These are phyloP conservation scores for Ormyrus labotus DNA, from an alignment of 2,888 invertebrate genomes.

Conservation along the genomic window DNA sequence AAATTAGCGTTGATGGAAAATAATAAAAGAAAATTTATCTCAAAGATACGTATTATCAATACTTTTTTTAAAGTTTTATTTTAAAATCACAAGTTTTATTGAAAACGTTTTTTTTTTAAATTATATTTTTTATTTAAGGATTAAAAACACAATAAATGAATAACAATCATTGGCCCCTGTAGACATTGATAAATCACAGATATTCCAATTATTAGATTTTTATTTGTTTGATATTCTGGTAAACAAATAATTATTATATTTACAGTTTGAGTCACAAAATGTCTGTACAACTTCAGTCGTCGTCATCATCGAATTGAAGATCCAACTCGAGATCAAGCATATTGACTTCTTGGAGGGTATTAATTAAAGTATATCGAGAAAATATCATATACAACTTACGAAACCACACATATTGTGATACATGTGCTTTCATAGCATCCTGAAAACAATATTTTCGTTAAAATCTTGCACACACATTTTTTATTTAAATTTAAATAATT, in stretches of 20 bases:
- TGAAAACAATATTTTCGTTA: constrained; percentile 71
- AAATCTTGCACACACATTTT: neutral
- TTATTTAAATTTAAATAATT: neutral
- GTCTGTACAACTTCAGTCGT: constrained; percentile 13
- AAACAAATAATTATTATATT: constrained; percentile 12
- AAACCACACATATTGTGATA: constrained; percentile 97
- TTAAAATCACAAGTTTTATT: no score
- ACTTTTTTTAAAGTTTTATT: no score
- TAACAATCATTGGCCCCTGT: no score
- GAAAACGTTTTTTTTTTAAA: no score
- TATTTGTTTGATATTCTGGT: neutral
- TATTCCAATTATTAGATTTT: neutral
- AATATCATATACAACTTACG: constrained; percentile 91
- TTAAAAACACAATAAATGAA: no score
- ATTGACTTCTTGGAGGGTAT: constrained; percentile 88
- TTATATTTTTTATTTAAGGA: no score
- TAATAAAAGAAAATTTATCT: constrained; percentile 57
- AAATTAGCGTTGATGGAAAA: constrained; percentile 56
- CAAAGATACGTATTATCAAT: neutral
- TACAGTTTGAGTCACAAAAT: neutral
- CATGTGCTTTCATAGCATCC: constrained; percentile 90
- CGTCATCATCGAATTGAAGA: constrained; percentile 81
- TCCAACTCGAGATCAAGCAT: constrained; percentile 87
- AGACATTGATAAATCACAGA: neutral
- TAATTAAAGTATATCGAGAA: constrained; percentile 93